Evolutionary conservation across 2,888 invertebrate species (phyloP), one percentile per base, ranked within the genome.

Genomic region (Agrotis ipsilon): DNA sequence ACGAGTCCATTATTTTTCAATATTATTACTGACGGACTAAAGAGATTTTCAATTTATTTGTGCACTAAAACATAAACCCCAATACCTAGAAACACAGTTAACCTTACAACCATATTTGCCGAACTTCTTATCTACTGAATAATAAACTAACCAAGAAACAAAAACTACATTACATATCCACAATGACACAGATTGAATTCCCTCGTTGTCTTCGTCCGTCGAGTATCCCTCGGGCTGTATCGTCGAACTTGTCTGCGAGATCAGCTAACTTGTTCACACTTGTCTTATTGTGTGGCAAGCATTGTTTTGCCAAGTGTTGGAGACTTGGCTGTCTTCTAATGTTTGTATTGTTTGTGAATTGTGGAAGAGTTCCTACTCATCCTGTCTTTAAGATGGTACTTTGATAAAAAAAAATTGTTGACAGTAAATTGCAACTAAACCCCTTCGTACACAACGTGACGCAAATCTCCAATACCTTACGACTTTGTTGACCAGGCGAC

Each of bases 181-280:
- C 14, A 69, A 45, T 65, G 21, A 64, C 59, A 59, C 1, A 54
- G 48, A 75, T 75, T 65, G 43, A 57, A 65, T 74, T 45, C 48
- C 2, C 19, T 13, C 58, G 24, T 54, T 24, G 43, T 61, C 46
- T 48, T 3, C 32, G 18, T 57, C 32, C 14, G 46, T 27, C 48
- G 27, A n/a, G 27, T 49, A 75, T 58, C 57, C 21, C 32, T 6
- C 52, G 43, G 49, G 49, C 11, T 27, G 59, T 60, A 45, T 45
- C 24, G 27, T 24, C 55, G 2, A 68, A 74, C 75, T 75, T 69
- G 16, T n/a, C 19, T 48, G 45, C 19, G 48, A 51, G 49, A 61
- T 71, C 70, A 52, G 18, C 43, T n/a, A 62, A 76, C 69, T 79
- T 75, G 46, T 65, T 62, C 43, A 13, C 49, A 19, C 24, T 66